Percentiles rank a stretch among this genome's conserved stretches.
phyloP scores from a whole-genome alignment of 2,113 vertebrate species.

The Dicentrarchus labrax region DNA sequence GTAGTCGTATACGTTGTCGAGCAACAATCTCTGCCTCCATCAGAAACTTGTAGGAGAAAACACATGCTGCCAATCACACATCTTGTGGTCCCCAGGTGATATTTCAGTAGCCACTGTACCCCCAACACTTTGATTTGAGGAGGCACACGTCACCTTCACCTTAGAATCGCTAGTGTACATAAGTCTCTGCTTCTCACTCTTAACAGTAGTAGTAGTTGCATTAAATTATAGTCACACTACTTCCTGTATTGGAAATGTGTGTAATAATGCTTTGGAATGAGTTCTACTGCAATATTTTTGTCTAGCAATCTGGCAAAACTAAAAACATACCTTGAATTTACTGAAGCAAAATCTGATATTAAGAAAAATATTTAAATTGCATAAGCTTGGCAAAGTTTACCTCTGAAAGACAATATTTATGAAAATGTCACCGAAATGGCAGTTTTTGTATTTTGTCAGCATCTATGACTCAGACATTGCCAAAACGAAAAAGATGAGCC shows the following conservation, averaged over 20 bases:
- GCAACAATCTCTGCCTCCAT: too few relatives aligned
- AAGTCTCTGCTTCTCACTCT: background rate
- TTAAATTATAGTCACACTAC: background rate
- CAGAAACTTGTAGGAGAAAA: too few relatives aligned
- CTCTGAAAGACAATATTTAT: background rate
- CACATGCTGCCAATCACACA: background rate
- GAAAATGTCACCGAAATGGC: slow-evolving; percentile 2
- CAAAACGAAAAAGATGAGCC: background rate
- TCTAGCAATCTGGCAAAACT: background rate
- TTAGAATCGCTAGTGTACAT: too few relatives aligned
- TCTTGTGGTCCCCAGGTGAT: background rate
- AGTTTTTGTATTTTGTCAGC: background rate
- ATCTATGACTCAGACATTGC: background rate
- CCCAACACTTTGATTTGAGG: background rate
- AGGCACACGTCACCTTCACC: too few relatives aligned
- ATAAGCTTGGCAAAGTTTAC: background rate
- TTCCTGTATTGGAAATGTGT: background rate
- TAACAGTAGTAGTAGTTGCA: background rate
- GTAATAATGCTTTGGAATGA: background rate
- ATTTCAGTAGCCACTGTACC: background rate
- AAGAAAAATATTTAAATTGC: background rate
- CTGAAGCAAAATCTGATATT: background rate
- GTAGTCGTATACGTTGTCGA: too few relatives aligned
- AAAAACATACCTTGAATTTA: background rate
- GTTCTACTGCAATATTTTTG: background rate